Conservation (phyloP, 2,888 invertebrate genomes). For the Lasioglossum calceatum region DNA sequence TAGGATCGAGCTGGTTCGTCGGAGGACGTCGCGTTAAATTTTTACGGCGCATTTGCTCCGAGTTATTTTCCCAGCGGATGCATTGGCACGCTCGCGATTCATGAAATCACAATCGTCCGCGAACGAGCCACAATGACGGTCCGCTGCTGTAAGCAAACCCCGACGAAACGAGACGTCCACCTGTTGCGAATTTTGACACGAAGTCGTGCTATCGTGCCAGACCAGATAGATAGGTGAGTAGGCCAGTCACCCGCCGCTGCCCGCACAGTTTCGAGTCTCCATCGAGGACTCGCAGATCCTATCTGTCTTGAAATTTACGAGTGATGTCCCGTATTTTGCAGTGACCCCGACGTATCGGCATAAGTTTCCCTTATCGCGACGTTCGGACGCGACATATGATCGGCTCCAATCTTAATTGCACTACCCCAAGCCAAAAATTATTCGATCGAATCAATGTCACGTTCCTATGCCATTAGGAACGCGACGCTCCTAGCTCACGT, state of each 20-base stretch:
- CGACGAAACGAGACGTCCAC: slow-evolving; percentile 77
- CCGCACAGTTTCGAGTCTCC: slow-evolving; percentile 21
- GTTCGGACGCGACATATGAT: not conserved
- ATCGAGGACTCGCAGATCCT: slow-evolving; percentile 31
- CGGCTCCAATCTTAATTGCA: not conserved
- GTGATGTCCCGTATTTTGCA: slow-evolving; percentile 40
- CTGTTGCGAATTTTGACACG: slow-evolving; percentile 79
- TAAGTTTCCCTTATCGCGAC: slow-evolving; percentile 7
- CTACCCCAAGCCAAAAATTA: not conserved
- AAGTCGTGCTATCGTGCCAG: slow-evolving; percentile 56
- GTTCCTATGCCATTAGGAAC: too few relatives aligned
- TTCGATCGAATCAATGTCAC: not conserved
- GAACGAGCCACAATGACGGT: slow-evolving; percentile 51
- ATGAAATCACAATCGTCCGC: slow-evolving; percentile 68
- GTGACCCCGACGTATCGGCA: slow-evolving; percentile 19
- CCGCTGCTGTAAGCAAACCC: slow-evolving; percentile 53
- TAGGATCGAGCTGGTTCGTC: not conserved
- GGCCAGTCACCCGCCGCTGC: slow-evolving; percentile 12
- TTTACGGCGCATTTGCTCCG: slow-evolving; percentile 14
- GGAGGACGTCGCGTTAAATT: not conserved
- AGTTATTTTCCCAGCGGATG: slow-evolving; percentile 21
- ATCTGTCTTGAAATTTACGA: slow-evolving; percentile 52
- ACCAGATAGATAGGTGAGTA: slow-evolving; percentile 59
- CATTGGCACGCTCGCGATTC: slow-evolving; percentile 54
- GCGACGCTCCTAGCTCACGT: too few relatives aligned